Percentiles rank a stretch among this genome's conserved stretches.
These are phyloP conservation scores for Taurulus bubalis DNA, from an alignment of 2,113 vertebrate genomes.

Conservation along the genomic window DNA sequence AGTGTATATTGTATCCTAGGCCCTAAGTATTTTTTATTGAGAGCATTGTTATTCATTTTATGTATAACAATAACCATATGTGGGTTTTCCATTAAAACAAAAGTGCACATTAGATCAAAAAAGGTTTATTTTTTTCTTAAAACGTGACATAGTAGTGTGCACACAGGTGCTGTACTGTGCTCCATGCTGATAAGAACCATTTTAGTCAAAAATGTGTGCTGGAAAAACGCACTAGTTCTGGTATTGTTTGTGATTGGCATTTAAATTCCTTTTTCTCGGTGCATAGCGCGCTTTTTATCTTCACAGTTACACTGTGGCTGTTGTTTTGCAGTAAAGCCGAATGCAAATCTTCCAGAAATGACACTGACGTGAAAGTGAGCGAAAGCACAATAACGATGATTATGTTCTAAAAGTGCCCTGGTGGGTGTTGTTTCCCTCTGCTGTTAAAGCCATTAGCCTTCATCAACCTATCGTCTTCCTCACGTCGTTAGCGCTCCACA, in stretches of 20 bases:
- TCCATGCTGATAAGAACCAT: not conserved
- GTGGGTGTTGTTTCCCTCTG: conserved; percentile 21
- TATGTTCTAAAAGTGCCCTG: conserved; percentile 32
- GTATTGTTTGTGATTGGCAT: not conserved
- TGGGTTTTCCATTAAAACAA: conserved; percentile 1
- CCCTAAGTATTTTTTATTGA: not conserved
- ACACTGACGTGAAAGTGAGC: conserved; percentile 17
- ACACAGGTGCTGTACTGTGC: not conserved
- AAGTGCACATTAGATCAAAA: not conserved
- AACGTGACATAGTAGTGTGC: not conserved
- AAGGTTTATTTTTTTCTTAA: not conserved
- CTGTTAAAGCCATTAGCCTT: conserved; percentile 63
- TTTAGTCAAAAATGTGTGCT: not conserved
- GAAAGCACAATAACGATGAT: conserved; percentile 32
- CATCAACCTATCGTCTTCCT: conserved; percentile 60
- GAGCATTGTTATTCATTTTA: not conserved
- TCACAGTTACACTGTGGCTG: not conserved
- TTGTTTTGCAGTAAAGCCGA: conserved; percentile 5
- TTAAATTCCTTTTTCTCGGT: not conserved
- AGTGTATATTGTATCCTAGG: not conserved
- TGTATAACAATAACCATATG: not conserved
- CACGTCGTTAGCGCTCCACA: conserved; percentile 49
- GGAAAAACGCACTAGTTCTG: not conserved
- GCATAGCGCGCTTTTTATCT: conserved; percentile 6
- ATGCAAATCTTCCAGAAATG: conserved; percentile 19